Base-by-base conservation (phyloP, 2,888 invertebrate genomes). In the Oxyteleia sp. region DNA sequence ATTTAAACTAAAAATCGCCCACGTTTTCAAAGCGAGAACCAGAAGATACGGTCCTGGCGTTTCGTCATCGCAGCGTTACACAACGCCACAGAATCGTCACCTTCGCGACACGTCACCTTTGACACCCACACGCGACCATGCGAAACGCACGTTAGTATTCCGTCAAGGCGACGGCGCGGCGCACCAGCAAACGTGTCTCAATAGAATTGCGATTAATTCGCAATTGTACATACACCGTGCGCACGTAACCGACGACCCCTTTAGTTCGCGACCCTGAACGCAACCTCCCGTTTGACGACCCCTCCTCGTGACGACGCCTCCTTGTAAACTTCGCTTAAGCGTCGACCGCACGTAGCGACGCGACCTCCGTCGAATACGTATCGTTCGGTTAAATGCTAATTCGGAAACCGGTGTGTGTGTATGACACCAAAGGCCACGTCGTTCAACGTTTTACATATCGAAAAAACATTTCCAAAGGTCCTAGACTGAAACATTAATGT, bases 101-200 rank as follows among this genome's bases (percentile, higher is more conserved):
- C n/a, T n/a, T n/a, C n/a, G n/a, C n/a, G n/a, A n/a, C n/a, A n/a
- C n/a, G n/a, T n/a, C n/a, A n/a, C n/a, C n/a, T n/a, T n/a, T n/a
- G 85, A 79, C 83, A 86, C 81, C 84, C 78, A 79, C 79, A 72
- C 71, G 76, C 78, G 81, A 72, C 81, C 84, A 81, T 74, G 78
- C 76, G 47, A 79, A 68, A 72, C 69, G 76, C 69, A 71, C 61
- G 66, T 55, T 66, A 64, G 55, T 51, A 63, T 64, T 63, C 69
- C 61, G 68, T 68, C 75, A 82, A 68, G 81, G 59, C 69, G 57
- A 69, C 47, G 18, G 35, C 49, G 38, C 38, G 26, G 13, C 57
- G 61, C 53, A 57, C 83, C 69, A 69, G 78, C 55, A n/a, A 74
- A 66, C 63, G 55, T 66, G 61, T 59, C 63, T 71, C 74, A 68